Base-by-base conservation (phyloP, 2,113 vertebrate species). In the Odocoileus hemionus region DNA sequence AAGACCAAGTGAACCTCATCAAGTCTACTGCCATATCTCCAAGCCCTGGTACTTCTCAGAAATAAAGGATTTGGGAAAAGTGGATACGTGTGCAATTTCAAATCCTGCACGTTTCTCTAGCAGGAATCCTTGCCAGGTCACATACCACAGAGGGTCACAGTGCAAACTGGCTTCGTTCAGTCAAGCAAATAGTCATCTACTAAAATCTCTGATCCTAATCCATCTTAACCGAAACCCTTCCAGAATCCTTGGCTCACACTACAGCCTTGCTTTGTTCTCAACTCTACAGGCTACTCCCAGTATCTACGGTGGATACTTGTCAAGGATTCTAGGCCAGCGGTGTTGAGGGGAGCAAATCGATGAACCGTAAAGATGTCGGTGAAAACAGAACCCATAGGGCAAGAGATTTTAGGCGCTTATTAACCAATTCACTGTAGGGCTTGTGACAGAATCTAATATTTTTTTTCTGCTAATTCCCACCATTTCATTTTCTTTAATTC, bases 401-500 rank as follows among this genome's bases (percentile, higher is more conserved):
- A 33, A 70, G 74, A 86, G 79, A 67, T 78, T 89, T 14, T 64
- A 95, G 43, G 30, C 25, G 33, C 52, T 93, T 94, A 80, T 91
- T 91, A 97, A 74, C 86, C 95, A 95, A 76, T 80, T 92, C 52
- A n/a, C 16, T 96, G 36, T 50, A 84, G 76, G 87, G 6, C 5
- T 95, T 96, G 90, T 54, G n/a, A 91, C 21, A 90, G 45, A 92
- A 79, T 58, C 89, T 91, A 23, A 74, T 21, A 84, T 47, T 96
- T 91, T 97, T 91, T 97, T 82, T 89, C 90, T 85, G 57, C 55
- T 79, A 94, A 98, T 74, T 76, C 33, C 50, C 45, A 94, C 55
- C 67, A 80, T 97, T 96, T 91, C 86, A 96, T 96, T 96, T 98
- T 90, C 70, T 92, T 95, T 94, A 93, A 96, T 97, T 97, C 50